These are phyloP conservation scores for Pipistrellus kuhlii DNA, from an alignment of 2,797 vertebrate species.

Conservation along the genomic window DNA sequence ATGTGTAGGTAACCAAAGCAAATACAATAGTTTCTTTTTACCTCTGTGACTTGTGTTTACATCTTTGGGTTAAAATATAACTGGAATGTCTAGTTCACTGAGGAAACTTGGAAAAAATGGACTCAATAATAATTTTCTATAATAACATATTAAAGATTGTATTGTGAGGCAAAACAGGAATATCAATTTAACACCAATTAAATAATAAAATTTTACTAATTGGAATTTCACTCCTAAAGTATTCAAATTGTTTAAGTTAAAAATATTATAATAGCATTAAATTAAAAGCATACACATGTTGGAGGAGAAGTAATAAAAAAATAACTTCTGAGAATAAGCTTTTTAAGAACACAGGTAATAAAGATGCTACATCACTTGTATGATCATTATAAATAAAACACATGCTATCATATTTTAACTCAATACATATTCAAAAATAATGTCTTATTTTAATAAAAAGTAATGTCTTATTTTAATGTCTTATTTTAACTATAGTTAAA, in stretches of 20 bases:
- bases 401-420: not conserved
- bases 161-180: not conserved
- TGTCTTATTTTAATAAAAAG: not conserved
- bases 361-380: not conserved
- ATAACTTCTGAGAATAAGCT: not conserved
- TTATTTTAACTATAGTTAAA: not conserved
- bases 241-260: not conserved
- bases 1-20: conserved; percentile 75
- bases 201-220: not conserved
- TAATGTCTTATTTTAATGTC: not conserved
- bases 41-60: conserved; percentile 53
- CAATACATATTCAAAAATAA: not conserved
- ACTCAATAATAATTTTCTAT: not conserved
- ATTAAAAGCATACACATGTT: not conserved
- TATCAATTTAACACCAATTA: not conserved
- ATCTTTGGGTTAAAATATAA: conserved; percentile 63
- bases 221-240: not conserved
- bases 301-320: not conserved
- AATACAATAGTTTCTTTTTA: conserved; percentile 75
- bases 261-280: not conserved
- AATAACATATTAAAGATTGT: not conserved
- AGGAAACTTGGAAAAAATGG: conserved; percentile 47
- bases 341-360: not conserved
- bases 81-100: conserved; percentile 58
- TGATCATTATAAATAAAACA: not conserved